A percentile compares a stretch with the other conserved stretches of the same genome.
These are phyloP conservation scores for Amiota minor DNA, from an alignment of 2,888 invertebrate species.

Conservation along the genomic window DNA sequence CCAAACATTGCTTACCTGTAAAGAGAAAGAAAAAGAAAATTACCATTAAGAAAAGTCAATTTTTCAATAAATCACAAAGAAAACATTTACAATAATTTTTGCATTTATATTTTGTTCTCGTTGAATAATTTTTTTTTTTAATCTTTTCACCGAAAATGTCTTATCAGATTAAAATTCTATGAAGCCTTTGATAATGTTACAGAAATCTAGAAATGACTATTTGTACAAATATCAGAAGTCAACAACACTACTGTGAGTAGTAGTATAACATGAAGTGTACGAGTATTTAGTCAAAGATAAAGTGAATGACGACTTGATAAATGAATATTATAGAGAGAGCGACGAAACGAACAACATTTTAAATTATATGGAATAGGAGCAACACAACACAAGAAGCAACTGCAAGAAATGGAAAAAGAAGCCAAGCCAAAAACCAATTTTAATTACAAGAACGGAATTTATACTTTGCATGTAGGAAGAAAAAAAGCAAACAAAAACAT, in stretches of 20 bases:
- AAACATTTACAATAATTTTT: too few species aligned
- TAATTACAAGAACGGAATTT: constrained; percentile 66
- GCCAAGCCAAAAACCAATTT: constrained; percentile 54
- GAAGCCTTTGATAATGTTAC: too few species aligned
- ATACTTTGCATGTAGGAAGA: constrained; percentile 53
- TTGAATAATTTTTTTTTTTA: too few species aligned
- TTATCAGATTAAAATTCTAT: too few species aligned
- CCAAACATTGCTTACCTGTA: constrained; percentile 56
- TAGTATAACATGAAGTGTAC: constrained; percentile 5
- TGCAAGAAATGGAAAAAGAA: constrained; percentile 19
- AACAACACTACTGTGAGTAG: constrained; percentile 19
- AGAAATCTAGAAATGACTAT: too few species aligned
- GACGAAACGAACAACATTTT: constrained; percentile 29
- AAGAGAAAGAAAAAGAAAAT: constrained; percentile 54
- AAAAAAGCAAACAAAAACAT: constrained; percentile 18
- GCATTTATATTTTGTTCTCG: too few species aligned
- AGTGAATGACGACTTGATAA: too few species aligned
- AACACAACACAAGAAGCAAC: too few species aligned
- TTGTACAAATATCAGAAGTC: too few species aligned
- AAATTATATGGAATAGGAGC: background rate
- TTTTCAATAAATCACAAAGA: constrained; percentile 17
- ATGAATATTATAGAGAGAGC: background rate
- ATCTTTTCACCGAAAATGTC: too few species aligned
- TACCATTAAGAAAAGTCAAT: constrained; percentile 66
- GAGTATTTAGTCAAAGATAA: too few species aligned